Conservation (phyloP, 1,140 invertebrate species). For the Cyclina sinensis region DNA sequence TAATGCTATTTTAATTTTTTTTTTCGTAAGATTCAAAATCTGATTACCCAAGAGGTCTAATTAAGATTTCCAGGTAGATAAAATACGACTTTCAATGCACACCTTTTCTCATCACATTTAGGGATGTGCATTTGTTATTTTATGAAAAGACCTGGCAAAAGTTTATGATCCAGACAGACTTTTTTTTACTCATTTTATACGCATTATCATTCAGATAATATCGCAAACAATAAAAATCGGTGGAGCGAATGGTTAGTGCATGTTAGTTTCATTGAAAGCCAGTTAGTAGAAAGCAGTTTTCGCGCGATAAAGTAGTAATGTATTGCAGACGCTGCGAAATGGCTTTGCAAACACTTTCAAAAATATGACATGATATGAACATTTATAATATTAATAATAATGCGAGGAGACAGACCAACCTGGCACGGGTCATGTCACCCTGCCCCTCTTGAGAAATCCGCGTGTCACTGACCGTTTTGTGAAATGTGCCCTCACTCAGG, state of each 20-base stretch:
- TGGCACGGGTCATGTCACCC: not conserved
- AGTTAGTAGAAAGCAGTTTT: slow-evolving; percentile 39
- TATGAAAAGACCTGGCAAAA: slow-evolving; percentile 9
- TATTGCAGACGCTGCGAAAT: slow-evolving; percentile 19
- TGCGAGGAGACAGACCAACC: slow-evolving; percentile 6
- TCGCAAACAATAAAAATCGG: slow-evolving; percentile 31
- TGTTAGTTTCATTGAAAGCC: slow-evolving; percentile 26
- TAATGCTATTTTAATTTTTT: no score
- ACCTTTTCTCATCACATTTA: not conserved
- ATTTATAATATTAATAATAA: not conserved
- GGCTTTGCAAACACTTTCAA: not conserved
- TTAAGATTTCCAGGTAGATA: not conserved
- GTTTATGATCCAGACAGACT: slow-evolving; percentile 12
- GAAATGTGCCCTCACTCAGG: no score
- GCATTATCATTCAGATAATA: slow-evolving; percentile 45
- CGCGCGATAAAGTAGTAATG: slow-evolving; percentile 22
- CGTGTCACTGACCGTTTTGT: no score
- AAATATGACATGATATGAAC: slow-evolving; percentile 12
- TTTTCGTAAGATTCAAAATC: no score
- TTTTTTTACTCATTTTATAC: slow-evolving; percentile 38
- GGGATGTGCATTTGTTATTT: not conserved
- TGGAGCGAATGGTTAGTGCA: slow-evolving; percentile 25
- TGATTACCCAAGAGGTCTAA: not conserved
- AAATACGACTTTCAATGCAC: not conserved
- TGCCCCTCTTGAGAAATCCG: not conserved